These are phyloP conservation scores for Helleia helle DNA, from an alignment of 2,888 invertebrate species.

Conservation along the genomic window DNA sequence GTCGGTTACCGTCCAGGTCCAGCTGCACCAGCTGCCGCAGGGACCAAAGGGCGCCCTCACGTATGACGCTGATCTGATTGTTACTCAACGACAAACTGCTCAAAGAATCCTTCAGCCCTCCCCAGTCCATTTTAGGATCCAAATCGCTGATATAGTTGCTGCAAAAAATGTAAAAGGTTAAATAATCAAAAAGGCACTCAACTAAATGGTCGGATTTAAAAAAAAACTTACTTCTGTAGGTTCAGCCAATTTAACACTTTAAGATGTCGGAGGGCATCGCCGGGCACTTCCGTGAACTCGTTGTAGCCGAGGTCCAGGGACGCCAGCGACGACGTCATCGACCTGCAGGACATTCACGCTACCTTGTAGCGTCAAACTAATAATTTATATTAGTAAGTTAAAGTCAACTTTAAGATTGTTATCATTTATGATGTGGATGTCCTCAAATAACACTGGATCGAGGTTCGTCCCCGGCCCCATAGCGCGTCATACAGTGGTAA, in stretches of 20 bases:
- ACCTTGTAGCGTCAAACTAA: neutral
- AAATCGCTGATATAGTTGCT: constrained; percentile 79
- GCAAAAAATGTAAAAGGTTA: constrained; percentile 30
- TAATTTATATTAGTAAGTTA: too few relatives aligned
- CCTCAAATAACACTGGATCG: too few relatives aligned
- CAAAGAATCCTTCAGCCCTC: constrained; percentile 78
- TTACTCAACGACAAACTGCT: constrained; percentile 84
- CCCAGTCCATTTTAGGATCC: constrained; percentile 75
- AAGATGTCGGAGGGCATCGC: constrained; percentile 76
- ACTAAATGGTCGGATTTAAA: neutral
- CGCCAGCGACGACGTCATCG: constrained; percentile 82
- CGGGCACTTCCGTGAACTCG: constrained; percentile 79
- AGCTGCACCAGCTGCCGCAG: constrained; percentile 74
- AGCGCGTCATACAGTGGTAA: too few relatives aligned
- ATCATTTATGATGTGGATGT: too few relatives aligned
- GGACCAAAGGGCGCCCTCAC: constrained; percentile 69
- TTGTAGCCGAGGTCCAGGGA: constrained; percentile 86
- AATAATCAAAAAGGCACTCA: neutral
- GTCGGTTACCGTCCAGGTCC: constrained; percentile 80
- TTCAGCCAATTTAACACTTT: constrained; percentile 83
- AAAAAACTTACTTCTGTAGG: constrained; percentile 78
- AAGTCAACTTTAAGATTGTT: too few relatives aligned
- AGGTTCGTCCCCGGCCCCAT: too few relatives aligned
- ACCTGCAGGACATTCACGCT: constrained; percentile 75
- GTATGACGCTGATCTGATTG: constrained; percentile 77